Percentiles rank a stretch among this genome's conserved stretches.
Conservation (phyloP, 2,888 invertebrate genomes). For the Eudasyphora cyanicolor region DNA sequence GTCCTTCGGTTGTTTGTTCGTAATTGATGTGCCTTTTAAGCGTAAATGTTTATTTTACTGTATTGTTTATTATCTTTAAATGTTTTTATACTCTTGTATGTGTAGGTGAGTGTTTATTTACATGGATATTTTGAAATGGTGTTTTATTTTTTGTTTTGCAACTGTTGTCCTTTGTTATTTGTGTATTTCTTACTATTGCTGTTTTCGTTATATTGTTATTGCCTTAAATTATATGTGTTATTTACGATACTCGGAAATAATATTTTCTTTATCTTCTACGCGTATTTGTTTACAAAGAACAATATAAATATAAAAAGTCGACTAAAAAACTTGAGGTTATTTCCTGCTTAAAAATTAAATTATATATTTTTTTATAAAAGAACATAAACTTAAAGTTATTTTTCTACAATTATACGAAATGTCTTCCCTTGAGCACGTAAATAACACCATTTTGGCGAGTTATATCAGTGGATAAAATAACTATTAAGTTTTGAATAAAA, state of each 20-base stretch:
- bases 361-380: too few species aligned
- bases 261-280: not conserved
- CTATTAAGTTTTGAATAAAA: too few species aligned
- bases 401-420: too few species aligned
- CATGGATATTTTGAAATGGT: not conserved
- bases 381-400: too few species aligned
- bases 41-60: not conserved
- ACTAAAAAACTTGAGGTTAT: too few species aligned
- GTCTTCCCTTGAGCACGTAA: too few species aligned
- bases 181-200: not conserved
- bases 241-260: too few species aligned
- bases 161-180: not conserved
- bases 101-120: not conserved
- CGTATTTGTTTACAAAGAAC: not conserved
- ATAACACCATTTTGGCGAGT: too few species aligned
- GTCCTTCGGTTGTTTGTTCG: too few species aligned
- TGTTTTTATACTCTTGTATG: not conserved
- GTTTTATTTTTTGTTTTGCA: not conserved
- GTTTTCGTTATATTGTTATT: not conserved
- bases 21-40: not conserved
- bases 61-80: conserved; percentile 5
- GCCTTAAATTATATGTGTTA: not conserved
- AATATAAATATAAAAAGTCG: too few species aligned
- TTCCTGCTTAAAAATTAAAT: too few species aligned
- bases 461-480: too few species aligned